These are phyloP conservation scores for Catostylus mosaicus DNA, from an alignment of 30 jellyfish, hydroid and myxozoan genomes.

Conservation along the genomic window DNA sequence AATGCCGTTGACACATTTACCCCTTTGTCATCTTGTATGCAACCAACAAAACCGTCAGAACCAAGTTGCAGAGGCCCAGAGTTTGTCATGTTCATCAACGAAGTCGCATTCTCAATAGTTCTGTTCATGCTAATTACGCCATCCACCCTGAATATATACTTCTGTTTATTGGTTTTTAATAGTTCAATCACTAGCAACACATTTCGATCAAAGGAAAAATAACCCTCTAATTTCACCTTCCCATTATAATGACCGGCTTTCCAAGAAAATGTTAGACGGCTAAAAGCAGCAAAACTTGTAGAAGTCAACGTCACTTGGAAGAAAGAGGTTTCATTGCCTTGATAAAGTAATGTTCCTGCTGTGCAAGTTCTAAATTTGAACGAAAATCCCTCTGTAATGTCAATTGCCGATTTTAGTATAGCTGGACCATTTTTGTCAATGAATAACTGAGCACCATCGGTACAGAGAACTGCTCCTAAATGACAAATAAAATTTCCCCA, in stretches of 20 bases:
- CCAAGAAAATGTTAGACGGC: constrained; percentile 54
- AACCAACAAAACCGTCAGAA: constrained; percentile 42
- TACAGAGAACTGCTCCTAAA: not conserved
- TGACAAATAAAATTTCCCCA: too few species aligned
- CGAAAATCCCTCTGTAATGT: constrained; percentile 43
- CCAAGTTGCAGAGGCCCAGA: constrained; percentile 43
- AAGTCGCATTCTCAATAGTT: constrained; percentile 2
- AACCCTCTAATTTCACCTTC: not conserved
- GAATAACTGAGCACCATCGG: constrained; percentile 11
- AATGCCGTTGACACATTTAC: constrained; percentile 34
- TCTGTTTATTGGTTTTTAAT: not conserved
- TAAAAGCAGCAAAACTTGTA: constrained; percentile 13
- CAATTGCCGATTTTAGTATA: not conserved
- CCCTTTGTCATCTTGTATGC: constrained; percentile 52
- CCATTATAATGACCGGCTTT: not conserved
- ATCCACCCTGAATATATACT: constrained; percentile 16
- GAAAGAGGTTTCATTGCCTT: constrained; percentile 13
- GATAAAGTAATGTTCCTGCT: constrained; percentile 44
- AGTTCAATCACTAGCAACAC: constrained; percentile 21
- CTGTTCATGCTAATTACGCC: constrained; percentile 17
- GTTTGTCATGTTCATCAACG: constrained; percentile 3
- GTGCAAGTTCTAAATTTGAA: constrained; percentile 67
- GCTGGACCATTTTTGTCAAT: constrained; percentile 31
- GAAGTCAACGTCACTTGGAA: constrained; percentile 35
- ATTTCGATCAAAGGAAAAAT: constrained; percentile 56